Evolutionary conservation across 1,140 invertebrate genomes (phyloP), one percentile per base, ranked within the genome.

Genomic region (Psix sp.): DNA sequence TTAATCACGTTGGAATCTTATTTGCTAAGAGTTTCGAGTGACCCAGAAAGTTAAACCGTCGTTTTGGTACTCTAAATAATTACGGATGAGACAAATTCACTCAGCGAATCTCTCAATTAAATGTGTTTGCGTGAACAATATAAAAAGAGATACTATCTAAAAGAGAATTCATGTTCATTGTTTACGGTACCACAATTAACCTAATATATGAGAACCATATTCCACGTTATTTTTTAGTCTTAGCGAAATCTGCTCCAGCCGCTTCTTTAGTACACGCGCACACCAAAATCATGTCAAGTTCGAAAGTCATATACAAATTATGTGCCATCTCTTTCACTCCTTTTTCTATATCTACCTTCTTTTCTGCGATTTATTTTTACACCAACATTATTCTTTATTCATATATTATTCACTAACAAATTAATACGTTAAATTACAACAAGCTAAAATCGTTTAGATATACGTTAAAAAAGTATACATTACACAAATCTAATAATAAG

Each of bases 161-260:
- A 36, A 60, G 70, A 62, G 54, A 74, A 62, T 42, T 54, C 56
- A 54, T 57, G 31, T 26, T 40, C 31, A 60, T 73, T 65, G 68
- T 73, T 65, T 36, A 13, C 5, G 10, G 43, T 36, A 35, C 18
- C 5, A 40, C 52, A 33, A 43, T 45, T 29, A 68, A 39, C 13
- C 17, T 26, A 45, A 51, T 63, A n/a, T n/a, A 65, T 72, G 68
- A 52, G 68, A 72, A 65, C 26, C 9, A 20, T 46, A 59, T 66
- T 73, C 66, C 60, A 60, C 60, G 21, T 60, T 10, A 46, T 39
- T 60, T 66, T 73, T 73, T 42, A 57, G 24, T 13, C 21, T n/a
- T 11, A 52, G 60, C 66, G 70, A 73, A 72, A 72, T 72, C 52
- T 18, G 36, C 57, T 45, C 18, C 57, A 39, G 36, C 20, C n/a